Conservation (phyloP, 2,888 invertebrate genomes). For the Villa cingulata region DNA sequence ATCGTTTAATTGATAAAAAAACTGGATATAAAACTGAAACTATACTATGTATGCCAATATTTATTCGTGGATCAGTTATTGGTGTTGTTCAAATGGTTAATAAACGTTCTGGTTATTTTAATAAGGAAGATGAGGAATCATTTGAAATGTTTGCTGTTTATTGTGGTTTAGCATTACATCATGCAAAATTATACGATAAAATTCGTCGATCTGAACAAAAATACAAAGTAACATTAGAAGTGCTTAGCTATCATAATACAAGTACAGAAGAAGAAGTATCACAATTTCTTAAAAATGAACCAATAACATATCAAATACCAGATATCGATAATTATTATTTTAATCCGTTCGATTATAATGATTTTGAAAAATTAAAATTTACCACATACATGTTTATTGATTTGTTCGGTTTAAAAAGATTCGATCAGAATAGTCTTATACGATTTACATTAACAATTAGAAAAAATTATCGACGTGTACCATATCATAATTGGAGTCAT, state of each 20-base stretch:
- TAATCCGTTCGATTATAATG: constrained; percentile 55
- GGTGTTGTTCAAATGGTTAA: constrained; percentile 83
- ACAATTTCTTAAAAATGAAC: constrained; percentile 17
- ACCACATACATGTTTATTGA: constrained; percentile 64
- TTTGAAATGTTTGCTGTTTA: constrained; percentile 76
- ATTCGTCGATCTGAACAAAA: constrained; percentile 72
- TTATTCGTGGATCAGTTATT: constrained; percentile 60
- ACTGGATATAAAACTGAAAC: constrained; percentile 57
- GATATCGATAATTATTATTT: constrained; percentile 48
- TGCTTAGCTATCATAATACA: constrained; percentile 70
- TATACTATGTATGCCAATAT: constrained; percentile 79
- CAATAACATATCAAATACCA: constrained; percentile 21
- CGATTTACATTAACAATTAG: constrained; percentile 67
- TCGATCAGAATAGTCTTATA: constrained; percentile 52
- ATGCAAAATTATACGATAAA: constrained; percentile 72
- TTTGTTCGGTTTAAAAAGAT: constrained; percentile 51
- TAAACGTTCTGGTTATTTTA: constrained; percentile 45
- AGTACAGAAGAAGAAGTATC: constrained; percentile 58
- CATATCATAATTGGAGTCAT: constrained; percentile 81
- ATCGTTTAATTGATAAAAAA: constrained; percentile 52
- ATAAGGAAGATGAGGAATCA: constrained; percentile 59
- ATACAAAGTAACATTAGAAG: constrained; percentile 67
- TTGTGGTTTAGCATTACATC: constrained; percentile 72
- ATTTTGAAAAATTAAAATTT: constrained; percentile 56
- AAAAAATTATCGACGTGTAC: constrained; percentile 71